These are phyloP conservation scores for Deroptyus accipitrinus DNA, from an alignment of 2,113 vertebrate genomes.

Conservation along the genomic window DNA sequence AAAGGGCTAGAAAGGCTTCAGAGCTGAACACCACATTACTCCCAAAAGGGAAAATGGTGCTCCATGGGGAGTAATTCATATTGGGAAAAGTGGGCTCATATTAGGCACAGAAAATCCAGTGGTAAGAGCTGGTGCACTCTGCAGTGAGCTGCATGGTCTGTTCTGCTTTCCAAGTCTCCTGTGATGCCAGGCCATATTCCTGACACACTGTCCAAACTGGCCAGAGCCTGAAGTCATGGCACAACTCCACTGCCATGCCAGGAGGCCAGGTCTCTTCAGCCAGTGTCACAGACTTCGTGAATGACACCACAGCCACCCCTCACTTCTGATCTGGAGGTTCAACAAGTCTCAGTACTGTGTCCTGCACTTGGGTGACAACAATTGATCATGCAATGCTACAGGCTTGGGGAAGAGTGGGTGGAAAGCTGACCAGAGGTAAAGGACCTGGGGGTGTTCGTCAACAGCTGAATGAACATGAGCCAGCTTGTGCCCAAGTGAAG, in stretches of 20 bases:
- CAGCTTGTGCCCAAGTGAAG: background rate
- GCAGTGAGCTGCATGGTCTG: background rate
- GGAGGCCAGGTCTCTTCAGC: background rate
- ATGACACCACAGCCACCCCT: background rate
- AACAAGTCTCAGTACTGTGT: background rate
- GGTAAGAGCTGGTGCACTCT: background rate
- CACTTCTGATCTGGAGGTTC: background rate
- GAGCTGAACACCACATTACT: background rate
- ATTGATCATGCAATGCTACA: background rate
- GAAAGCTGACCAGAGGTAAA: background rate
- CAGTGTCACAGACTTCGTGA: background rate
- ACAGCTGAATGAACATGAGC: background rate
- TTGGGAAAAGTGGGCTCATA: background rate
- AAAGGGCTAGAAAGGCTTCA: background rate
- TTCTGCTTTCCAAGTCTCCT: background rate
- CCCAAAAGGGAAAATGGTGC: background rate
- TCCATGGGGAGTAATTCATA: background rate
- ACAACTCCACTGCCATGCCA: rapidly evolving
- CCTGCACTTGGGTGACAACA: background rate
- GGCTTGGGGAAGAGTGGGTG: background rate
- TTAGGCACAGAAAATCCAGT: background rate
- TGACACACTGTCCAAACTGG: background rate
- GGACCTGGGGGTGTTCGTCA: background rate
- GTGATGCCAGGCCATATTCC: background rate
- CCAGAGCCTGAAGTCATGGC: background rate